Conservation (phyloP, 2,113 vertebrate genomes). For the Labeo rohita region DNA sequence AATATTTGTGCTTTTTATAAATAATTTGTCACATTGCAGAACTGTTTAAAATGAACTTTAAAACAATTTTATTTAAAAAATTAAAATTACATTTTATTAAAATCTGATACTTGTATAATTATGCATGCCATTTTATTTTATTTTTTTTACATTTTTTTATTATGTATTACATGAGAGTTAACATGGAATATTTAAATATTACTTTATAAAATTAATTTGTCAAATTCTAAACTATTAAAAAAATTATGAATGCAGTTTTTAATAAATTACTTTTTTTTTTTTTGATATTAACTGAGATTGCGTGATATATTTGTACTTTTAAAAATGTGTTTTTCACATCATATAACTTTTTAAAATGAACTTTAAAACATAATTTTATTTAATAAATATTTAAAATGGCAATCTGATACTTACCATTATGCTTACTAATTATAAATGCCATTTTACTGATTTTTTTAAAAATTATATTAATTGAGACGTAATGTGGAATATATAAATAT, state of each 20-base stretch:
- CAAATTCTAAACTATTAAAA: too few relatives aligned
- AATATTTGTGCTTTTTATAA: neutral
- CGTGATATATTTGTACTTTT: neutral
- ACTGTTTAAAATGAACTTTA: neutral
- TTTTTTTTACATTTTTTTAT: neutral
- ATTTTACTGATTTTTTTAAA: neutral
- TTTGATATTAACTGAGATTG: neutral
- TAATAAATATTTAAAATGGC: neutral
- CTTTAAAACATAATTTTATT: too few relatives aligned
- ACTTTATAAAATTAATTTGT: too few relatives aligned
- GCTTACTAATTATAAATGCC: neutral
- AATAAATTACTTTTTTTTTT: neutral
- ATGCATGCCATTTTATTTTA: neutral
- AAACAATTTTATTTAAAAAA: too few relatives aligned
- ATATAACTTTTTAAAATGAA: neutral
- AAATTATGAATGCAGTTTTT: too few relatives aligned
- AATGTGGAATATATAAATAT: too few relatives aligned
- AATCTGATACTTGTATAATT: neutral
- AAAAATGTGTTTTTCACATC: neutral
- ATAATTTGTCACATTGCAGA: neutral
- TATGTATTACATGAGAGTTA: too few relatives aligned
- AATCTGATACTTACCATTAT: neutral
- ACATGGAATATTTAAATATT: too few relatives aligned
- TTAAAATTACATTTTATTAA: neutral
- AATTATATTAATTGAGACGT: too few relatives aligned